Base-by-base conservation (phyloP, 2,888 invertebrate species). In the Quadroppia sp. region DNA sequence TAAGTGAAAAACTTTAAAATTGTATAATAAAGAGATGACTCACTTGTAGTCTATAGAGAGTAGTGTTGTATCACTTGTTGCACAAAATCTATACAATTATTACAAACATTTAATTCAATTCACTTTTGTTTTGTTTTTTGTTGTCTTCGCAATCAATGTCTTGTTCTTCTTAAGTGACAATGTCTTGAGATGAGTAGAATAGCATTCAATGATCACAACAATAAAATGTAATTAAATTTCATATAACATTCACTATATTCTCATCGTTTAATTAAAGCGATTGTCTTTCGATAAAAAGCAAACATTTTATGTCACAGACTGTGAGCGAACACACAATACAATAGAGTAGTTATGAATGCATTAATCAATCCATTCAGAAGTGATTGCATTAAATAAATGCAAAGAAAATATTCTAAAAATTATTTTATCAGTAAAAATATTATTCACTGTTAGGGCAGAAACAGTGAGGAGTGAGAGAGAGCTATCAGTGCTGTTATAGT, bases 61-160 rank as follows among this genome's bases (percentile, higher is more conserved):
- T n/a, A n/a, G n/a, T n/a, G n/a, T 48, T 48, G 45, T 48, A 48
- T 48, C 45, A 48, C 56, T 56, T 56, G 56, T 56, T 56, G 56
- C 56, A 56, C 56, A 56, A 56, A 11, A 25, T 56, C 56, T 56
- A 17, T 28, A 48, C 45, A n/a, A n/a, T n/a, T n/a, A n/a, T n/a
- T n/a, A n/a, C n/a, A 48, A 17, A 48, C 45, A 15, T 23, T 23
- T 23, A 25, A 56, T 56, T 56, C 23, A 48, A 48, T 48, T 48
- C 45, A 48, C 45, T 48, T 48, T 48, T 48, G 13, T 17, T 11
- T 48, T 17, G 45, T 9, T n/a, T n/a, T 23, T 20, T 56, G 3
- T 56, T 56, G 56, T 56, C 45, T 56, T 56, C 56, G 7, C 17
- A 20, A 23, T 56, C 56, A 56, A 56, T 56, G 56, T 56, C 56